Evolutionary conservation across 2,797 vertebrate genomes (phyloP).

Genomic region (Rachycentron canadum): DNA sequence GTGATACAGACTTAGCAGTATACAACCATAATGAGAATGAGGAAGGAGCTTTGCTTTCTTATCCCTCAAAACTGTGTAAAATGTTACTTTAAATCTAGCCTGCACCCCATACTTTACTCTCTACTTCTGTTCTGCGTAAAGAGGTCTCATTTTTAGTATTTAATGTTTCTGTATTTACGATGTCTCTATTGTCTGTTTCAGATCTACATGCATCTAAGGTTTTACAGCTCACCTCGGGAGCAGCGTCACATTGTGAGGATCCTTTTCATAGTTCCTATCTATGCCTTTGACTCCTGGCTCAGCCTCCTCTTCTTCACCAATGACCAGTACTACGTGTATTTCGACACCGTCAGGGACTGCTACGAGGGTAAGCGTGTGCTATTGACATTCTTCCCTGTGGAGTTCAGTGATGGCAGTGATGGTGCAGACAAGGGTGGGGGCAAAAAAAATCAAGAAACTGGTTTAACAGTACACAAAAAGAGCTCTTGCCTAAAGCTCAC

Average conservation of each 20-base stretch:
- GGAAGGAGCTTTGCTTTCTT: constrained; percentile 10
- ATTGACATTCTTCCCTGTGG: not conserved
- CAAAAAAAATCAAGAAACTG: not conserved
- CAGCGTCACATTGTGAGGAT: constrained; percentile 98
- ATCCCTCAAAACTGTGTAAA: not conserved
- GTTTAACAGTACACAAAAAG: not conserved
- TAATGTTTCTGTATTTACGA: not conserved
- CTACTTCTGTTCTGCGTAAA: not conserved
- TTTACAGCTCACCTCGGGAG: constrained; percentile 94
- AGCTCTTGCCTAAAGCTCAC: not conserved
- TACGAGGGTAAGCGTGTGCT: constrained; percentile 90
- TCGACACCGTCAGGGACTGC: constrained; percentile 95
- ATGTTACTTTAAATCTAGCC: not conserved
- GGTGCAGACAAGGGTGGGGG: not conserved
- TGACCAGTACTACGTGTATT: constrained; percentile 99
- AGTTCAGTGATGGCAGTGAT: not conserved
- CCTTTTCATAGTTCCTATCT: constrained; percentile 99
- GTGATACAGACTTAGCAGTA: not conserved
- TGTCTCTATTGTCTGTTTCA: constrained; percentile 65
- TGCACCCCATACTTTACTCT: not conserved
- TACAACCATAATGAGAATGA: not conserved
- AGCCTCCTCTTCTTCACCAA: constrained; percentile 99
- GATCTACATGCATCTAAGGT: constrained; percentile 99
- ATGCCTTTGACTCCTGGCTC: constrained; percentile 98
- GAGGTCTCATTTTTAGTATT: not conserved